A percentile compares a stretch with the other conserved stretches of the same genome.
Conservation (phyloP, 2,113 vertebrate genomes). For the Danionella cerebrum region DNA sequence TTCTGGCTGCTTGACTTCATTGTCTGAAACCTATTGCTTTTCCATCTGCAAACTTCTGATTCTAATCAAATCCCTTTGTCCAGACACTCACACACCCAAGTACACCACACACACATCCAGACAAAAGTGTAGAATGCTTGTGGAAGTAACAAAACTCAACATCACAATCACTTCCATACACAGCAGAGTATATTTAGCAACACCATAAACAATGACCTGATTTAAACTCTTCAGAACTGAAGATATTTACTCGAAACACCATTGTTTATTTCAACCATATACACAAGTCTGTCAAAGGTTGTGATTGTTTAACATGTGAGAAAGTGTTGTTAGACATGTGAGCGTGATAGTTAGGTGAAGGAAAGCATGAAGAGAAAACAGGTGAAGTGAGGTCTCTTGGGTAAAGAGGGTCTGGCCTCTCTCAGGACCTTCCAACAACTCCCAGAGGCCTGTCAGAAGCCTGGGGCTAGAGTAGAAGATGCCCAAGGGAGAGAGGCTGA, state of each 20-base stretch:
- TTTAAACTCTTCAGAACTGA: background rate
- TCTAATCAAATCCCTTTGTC: slow-evolving; percentile 33
- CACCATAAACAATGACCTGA: background rate
- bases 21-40: slow-evolving; percentile 2
- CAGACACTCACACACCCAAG: background rate
- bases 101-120: background rate
- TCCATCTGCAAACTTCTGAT: slow-evolving; percentile 33
- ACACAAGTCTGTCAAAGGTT: background rate
- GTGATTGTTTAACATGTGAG: background rate
- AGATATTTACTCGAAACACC: background rate
- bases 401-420: slow-evolving; percentile 23
- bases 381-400: slow-evolving; percentile 8
- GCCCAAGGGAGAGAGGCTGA: slow-evolving; percentile 27
- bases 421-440: slow-evolving; percentile 41
- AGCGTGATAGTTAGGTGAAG: slow-evolving; percentile 13
- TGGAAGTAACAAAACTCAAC: background rate
- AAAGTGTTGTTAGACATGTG: background rate
- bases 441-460: slow-evolving; percentile 28
- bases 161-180: background rate
- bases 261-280: background rate
- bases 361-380: background rate
- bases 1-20: background rate
- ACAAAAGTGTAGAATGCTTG: background rate
- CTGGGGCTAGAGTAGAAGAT: slow-evolving; percentile 19
- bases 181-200: background rate